phyloP scores from a whole-genome alignment of 2,113 vertebrate species.

The Nycticebus coucang region DNA sequence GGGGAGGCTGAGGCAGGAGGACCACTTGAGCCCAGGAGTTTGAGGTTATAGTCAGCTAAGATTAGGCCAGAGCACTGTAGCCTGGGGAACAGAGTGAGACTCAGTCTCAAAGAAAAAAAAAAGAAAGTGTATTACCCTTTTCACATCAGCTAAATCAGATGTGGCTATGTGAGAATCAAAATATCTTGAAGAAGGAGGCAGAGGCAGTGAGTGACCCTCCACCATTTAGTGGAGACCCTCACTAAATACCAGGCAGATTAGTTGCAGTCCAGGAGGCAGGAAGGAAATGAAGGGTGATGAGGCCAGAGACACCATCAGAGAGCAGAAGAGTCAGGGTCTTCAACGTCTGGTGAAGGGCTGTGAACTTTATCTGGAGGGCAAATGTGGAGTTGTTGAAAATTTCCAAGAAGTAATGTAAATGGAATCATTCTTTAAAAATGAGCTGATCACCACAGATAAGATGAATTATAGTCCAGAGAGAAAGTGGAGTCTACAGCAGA shows the following conservation, averaged over 20 bases:
- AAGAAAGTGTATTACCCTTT: neutral
- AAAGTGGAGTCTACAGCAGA: neutral
- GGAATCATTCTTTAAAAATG: neutral
- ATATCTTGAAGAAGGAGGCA: neutral
- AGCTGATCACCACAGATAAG: neutral
- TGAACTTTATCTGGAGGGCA: neutral
- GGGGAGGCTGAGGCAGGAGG: too few relatives aligned
- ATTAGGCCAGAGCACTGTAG: too few relatives aligned
- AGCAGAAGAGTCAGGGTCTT: neutral
- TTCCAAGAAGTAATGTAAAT: neutral
- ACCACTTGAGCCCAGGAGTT: too few relatives aligned
- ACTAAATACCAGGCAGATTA: neutral
- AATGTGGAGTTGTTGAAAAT: neutral
- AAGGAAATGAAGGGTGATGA: neutral
- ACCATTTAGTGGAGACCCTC: too few relatives aligned
- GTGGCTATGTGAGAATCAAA: neutral
- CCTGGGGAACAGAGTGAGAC: too few relatives aligned
- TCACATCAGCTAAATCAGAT: neutral
- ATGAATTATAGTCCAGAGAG: neutral
- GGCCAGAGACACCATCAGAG: neutral
- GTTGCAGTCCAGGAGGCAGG: neutral
- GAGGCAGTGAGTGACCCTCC: neutral
- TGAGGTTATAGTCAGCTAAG: too few relatives aligned
- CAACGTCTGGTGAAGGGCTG: neutral
- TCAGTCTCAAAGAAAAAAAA: too few relatives aligned